These are phyloP conservation scores for Arothron firmamentum DNA, from an alignment of 2,113 vertebrate species.

Conservation along the genomic window DNA sequence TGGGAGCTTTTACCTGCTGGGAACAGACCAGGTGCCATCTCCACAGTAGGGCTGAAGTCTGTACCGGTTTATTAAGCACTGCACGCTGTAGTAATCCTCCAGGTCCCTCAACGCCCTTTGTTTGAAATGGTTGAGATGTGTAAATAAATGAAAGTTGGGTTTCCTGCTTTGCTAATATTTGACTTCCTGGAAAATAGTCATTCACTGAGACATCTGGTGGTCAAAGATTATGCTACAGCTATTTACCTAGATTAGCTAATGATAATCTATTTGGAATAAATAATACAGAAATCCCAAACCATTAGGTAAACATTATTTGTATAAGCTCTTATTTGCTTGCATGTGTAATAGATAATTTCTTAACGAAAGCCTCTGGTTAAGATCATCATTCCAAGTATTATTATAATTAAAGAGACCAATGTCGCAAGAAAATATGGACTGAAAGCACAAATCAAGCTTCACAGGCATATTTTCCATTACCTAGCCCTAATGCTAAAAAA, in stretches of 20 bases:
- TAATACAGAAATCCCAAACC: not conserved
- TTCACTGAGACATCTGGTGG: constrained; percentile 16
- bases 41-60: constrained; percentile 52
- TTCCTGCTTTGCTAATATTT: constrained; percentile 14
- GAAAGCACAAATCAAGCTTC: constrained; percentile 2
- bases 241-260: not conserved
- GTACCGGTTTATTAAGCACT: constrained; percentile 42
- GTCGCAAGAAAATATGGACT: constrained; percentile 36
- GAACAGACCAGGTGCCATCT: constrained; percentile 61
- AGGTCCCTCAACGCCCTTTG: not conserved
- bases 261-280: no score
- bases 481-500: constrained; percentile 29
- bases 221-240: not conserved
- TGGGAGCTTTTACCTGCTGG: constrained; percentile 55
- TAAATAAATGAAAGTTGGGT: constrained; percentile 32
- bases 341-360: not conserved
- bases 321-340: not conserved
- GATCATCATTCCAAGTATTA: constrained; percentile 9
- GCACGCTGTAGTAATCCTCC: constrained; percentile 26
- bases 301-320: no score
- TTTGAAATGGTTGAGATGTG: constrained; percentile 8
- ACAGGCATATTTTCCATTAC: constrained; percentile 27
- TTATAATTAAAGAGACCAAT: constrained; percentile 34
- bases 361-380: not conserved
- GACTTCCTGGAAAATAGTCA: constrained; percentile 11